phyloP scores from a whole-genome alignment of 2,797 vertebrate species.

The Babyrousa celebensis region DNA sequence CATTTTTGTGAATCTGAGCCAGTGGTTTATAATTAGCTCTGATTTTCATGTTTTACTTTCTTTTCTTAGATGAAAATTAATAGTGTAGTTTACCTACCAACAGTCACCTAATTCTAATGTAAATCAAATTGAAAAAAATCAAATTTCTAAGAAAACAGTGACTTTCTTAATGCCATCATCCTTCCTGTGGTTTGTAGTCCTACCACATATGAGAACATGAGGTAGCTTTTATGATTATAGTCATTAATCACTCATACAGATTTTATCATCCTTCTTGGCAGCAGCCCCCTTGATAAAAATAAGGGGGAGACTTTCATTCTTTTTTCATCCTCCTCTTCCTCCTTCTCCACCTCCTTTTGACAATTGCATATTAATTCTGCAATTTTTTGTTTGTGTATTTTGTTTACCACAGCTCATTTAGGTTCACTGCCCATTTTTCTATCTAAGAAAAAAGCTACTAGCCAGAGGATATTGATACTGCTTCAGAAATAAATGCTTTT shows the following conservation, averaged over 20 bases:
- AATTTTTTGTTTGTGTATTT: conserved; percentile 25
- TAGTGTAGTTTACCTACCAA: conserved; percentile 48
- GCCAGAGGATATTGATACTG: conserved; percentile 58
- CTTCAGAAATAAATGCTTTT: conserved; percentile 73
- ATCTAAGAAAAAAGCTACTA: conserved; percentile 71
- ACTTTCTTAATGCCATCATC: conserved; percentile 14
- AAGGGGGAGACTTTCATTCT: neutral
- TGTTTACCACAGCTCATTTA: conserved; percentile 39
- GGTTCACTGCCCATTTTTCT: conserved; percentile 67
- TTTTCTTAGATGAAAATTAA: conserved; percentile 64
- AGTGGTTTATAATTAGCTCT: conserved; percentile 53
- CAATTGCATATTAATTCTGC: neutral
- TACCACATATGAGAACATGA: neutral
- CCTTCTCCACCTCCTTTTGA: neutral
- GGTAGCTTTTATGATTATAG: neutral
- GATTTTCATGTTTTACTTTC: conserved; percentile 52
- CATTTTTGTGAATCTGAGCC: conserved; percentile 46
- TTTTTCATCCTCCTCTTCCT: neutral
- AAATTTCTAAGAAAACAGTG: conserved; percentile 20
- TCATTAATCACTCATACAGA: neutral
- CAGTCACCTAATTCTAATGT: conserved; percentile 46
- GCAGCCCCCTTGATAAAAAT: conserved; percentile 48
- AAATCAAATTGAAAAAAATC: conserved; percentile 61
- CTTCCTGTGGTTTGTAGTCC: neutral
- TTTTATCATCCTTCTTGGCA: neutral